These are phyloP conservation scores for Lordiphosa mommai DNA, from an alignment of 1,140 invertebrate genomes.

Conservation along the genomic window DNA sequence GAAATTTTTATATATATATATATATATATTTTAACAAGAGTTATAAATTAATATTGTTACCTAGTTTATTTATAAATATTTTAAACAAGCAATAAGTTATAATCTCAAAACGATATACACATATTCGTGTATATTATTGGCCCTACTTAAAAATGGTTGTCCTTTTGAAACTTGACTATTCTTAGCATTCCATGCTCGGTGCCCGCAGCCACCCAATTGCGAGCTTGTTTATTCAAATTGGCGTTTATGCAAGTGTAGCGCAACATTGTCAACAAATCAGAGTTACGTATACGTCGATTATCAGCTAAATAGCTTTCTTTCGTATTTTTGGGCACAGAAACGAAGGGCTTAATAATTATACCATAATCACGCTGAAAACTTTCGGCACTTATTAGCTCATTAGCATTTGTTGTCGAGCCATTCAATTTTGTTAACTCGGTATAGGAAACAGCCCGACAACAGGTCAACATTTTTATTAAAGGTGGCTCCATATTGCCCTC, in stretches of 20 bases:
- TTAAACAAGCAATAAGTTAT: not conserved
- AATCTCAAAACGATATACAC: not conserved
- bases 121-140: not conserved
- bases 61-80: no score
- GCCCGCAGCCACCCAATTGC: constrained; percentile 52
- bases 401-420: not conserved
- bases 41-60: constrained; percentile 12
- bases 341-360: constrained; percentile 36
- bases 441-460: constrained; percentile 10
- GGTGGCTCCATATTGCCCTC: constrained; percentile 31
- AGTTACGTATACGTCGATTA: constrained; percentile 18
- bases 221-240: constrained; percentile 44
- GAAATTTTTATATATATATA: no score
- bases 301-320: constrained; percentile 15
- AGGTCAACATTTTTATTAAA: constrained; percentile 3
- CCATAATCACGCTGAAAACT: constrained; percentile 54
- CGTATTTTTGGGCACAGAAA: not conserved
- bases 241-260: constrained; percentile 49
- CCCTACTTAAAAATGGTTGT: constrained; percentile 18
- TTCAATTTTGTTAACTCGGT: constrained; percentile 30
- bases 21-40: constrained; percentile 27
- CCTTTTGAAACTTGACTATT: constrained; percentile 38
- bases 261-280: constrained; percentile 22
- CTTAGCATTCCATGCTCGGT: constrained; percentile 68
- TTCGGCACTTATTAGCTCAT: constrained; percentile 8